Evolutionary conservation across 2,113 vertebrate genomes (phyloP), one percentile per base, ranked within the genome.

Genomic region (Lontra canadensis): DNA sequence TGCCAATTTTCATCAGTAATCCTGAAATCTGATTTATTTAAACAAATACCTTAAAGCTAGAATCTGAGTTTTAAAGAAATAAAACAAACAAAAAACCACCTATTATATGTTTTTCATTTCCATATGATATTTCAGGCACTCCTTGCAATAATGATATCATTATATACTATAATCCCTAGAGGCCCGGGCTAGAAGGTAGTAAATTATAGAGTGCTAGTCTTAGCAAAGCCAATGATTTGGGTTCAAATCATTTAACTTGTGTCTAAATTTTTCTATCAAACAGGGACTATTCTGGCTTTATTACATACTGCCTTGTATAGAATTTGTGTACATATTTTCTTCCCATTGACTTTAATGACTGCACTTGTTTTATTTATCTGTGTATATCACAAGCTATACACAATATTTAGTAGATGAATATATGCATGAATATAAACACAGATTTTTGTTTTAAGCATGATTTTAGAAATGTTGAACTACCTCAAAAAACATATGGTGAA

Each of bases 1-100:
- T 52, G 74, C 44, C 10, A 36, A 67, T 92, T 90, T 87, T 69
- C 21, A 84, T 11, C 9, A 65, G 2, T n/a, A 94, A 78, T 59
- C 11, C 76, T 92, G n/a, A 79, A 87, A 96, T 79, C 15, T 81
- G 55, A 96, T 95, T 95, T 88, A 92, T 57, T 73, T 57, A 95
- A 76, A 67, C 15, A 91, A 85, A 69, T 81, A 88, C 23, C 69
- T 95, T 42, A 88, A 4, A 89, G 39, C 31, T 89, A 80, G 49
- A 61, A 83, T 57, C 15, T 76, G 59, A 34, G 39, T 39, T 92
- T 95, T 76, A 96, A 76, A 80, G 85, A 97, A 88, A 94, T 84
- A 47, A 42, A 88, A 14, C 59, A 90, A 87, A 63, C n/a, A 7
- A 44, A 74, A 90, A 96, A 67, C 39, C 23, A 36, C 23, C 7